These are phyloP conservation scores for Halcyon malimbica DNA, from an alignment of 2,113 vertebrate species.

Conservation along the genomic window DNA sequence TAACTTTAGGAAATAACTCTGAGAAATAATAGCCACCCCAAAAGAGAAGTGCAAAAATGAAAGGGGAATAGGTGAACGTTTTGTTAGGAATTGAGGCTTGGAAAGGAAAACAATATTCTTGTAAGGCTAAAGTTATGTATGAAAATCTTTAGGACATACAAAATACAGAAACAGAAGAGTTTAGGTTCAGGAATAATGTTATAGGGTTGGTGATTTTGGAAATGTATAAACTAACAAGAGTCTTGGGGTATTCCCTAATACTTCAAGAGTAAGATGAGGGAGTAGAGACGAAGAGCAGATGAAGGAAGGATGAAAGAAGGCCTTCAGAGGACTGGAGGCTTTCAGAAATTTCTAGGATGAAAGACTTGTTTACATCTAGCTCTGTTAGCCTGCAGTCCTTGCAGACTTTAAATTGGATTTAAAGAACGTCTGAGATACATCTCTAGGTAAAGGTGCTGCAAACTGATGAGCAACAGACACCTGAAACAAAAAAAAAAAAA, in stretches of 20 bases:
- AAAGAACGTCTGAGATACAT: background rate
- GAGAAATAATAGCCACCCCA: background rate
- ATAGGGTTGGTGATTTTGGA: background rate
- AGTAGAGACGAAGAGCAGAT: background rate
- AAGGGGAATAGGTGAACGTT: background rate
- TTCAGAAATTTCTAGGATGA: conserved; percentile 25
- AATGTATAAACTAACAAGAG: background rate
- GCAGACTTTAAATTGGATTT: background rate
- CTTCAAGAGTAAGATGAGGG: background rate
- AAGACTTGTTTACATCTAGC: conserved; percentile 9
- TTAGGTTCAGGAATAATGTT: background rate
- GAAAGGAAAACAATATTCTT: background rate
- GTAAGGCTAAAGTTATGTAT: background rate
- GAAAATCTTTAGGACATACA: background rate
- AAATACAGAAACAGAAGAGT: background rate
- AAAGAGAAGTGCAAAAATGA: background rate
- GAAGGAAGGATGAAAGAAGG: conserved; percentile 11
- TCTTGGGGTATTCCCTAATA: background rate
- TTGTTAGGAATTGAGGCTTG: background rate
- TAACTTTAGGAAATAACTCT: background rate
- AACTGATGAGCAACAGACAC: background rate
- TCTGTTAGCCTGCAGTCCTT: background rate
- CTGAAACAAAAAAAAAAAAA: background rate
- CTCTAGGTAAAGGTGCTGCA: background rate
- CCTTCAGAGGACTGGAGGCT: background rate